Evolutionary conservation across 2,888 invertebrate species (phyloP).

Genomic region (Papilio demoleus): DNA sequence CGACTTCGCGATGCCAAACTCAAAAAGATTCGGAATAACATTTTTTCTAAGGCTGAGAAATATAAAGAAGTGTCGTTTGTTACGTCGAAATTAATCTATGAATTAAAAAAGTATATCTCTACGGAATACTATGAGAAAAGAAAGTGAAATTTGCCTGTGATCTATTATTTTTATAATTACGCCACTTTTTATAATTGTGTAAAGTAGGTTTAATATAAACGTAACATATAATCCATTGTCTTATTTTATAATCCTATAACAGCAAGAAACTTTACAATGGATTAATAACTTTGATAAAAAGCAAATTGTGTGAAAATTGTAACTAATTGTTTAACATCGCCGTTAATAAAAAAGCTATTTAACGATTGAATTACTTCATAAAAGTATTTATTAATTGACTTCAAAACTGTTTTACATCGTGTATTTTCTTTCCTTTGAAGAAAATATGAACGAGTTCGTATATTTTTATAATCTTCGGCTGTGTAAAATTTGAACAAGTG

Average conservation of each 20-base stretch:
- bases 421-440: constrained; percentile 8
- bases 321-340: background rate
- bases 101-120: background rate
- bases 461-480: constrained; percentile 17
- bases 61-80: background rate
- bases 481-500: constrained; percentile 21
- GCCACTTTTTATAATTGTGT: constrained; percentile 33
- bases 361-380: no score
- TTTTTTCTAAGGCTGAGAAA: background rate
- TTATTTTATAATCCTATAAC: background rate
- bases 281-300: constrained; percentile 12
- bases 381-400: background rate
- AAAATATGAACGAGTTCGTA: constrained; percentile 1
- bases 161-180: constrained; percentile 24
- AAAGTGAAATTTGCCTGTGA: constrained; percentile 27
- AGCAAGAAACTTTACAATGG: background rate
- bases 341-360: background rate
- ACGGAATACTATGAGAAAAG: constrained; percentile 29
- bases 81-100: background rate
- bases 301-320: constrained; percentile 8
- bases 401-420: background rate
- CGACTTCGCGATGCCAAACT: background rate
- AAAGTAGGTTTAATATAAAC: constrained; percentile 25
- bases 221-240: constrained; percentile 4
- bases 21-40: background rate